These are phyloP conservation scores for Callorhinus ursinus DNA, from an alignment of 2,113 vertebrate species.

Conservation along the genomic window DNA sequence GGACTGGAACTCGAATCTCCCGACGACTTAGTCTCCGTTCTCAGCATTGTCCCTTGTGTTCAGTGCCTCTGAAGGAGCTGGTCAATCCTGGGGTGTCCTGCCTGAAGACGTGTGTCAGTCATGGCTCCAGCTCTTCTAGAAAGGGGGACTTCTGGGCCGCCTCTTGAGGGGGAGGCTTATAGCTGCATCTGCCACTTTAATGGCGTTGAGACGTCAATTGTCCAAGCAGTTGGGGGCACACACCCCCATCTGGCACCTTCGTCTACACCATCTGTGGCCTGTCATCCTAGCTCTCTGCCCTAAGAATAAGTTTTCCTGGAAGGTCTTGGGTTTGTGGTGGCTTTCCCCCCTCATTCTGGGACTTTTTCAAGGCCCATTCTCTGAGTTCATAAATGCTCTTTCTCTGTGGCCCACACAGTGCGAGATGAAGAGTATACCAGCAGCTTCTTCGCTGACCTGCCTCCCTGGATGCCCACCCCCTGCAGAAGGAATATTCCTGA, in stretches of 20 bases:
- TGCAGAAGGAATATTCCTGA: neutral
- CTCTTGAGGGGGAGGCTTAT: neutral
- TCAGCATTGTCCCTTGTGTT: no score
- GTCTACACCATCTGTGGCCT: neutral
- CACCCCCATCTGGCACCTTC: accelerated
- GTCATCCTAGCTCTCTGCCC: neutral
- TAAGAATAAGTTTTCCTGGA: neutral
- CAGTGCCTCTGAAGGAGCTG: neutral
- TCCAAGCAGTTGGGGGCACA: accelerated
- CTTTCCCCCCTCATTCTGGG: neutral
- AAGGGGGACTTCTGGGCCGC: neutral
- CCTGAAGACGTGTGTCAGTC: neutral
- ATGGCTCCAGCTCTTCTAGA: neutral
- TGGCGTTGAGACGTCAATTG: neutral
- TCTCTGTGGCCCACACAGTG: neutral
- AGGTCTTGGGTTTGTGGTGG: neutral
- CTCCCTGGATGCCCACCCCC: accelerated
- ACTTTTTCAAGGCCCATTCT: neutral
- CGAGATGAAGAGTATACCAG: accelerated
- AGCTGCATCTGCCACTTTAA: neutral
- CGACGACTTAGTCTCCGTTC: accelerated
- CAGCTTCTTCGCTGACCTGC: neutral
- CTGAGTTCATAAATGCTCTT: neutral
- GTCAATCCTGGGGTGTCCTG: accelerated
- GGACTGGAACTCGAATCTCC: neutral